Evolutionary conservation across 2,797 vertebrate species (phyloP), one percentile per base, ranked within the genome.

Genomic region (Crocodylus rhombifer): DNA sequence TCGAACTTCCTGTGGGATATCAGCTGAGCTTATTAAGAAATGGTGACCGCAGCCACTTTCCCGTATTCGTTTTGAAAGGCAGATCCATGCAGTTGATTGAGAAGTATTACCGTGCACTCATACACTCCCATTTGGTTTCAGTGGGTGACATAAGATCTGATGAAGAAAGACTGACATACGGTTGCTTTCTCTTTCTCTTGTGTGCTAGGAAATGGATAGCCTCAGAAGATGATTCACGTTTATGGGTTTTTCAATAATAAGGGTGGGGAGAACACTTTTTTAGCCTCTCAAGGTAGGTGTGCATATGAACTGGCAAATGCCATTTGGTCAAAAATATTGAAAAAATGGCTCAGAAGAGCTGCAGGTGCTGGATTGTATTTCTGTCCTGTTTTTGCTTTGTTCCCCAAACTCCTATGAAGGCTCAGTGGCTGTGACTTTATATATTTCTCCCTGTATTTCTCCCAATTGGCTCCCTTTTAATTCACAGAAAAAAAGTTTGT

Each of bases 1-100:
- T 95, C 87, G 81, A 58, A 42, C 14, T 80, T 93, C 92, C 73
- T 86, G 55, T 87, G 78, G 96, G 69, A 80, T 88, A 82, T 94
- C 93, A 96, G 95, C 95, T 91, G 92, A 95, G 86, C 84, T 42
- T 88, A 89, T 87, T 78, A 58, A 91, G 93, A 82, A 76, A 42
- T 73, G 64, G 86, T 69, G 79, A n/a, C 79, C 86, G 69, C 57
- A 14, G 80, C 80, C 94, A 83, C 78, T 0, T 51, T 77, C 86
- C 86, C 80, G 85, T 56, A 7, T 88, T 93, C 71, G 25, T 89
- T 1, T n/a, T 88, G 80, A 96, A 94, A 95, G 26, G 62, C 94
- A 80, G 74, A 91, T 79, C 89, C 80, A 2, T 71, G 42, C 88
- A 26, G 60, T 87, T 77, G 80, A 36, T 21, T 33, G 83, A 69